Conservation (phyloP, 2,888 invertebrate species). For the Tetragnatha montana region DNA sequence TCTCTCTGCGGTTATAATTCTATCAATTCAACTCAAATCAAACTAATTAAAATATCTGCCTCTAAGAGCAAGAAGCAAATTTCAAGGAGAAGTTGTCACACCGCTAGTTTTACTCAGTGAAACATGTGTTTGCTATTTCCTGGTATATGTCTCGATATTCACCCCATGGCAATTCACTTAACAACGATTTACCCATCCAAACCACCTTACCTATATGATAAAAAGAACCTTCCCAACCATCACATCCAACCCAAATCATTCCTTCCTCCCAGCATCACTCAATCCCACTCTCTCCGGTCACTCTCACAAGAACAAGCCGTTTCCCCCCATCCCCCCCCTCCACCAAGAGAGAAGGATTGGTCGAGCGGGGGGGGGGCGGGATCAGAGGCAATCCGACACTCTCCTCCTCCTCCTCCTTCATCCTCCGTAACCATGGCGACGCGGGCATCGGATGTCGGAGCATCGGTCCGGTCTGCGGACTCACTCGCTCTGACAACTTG, state of each 20-base stretch:
- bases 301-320: not conserved
- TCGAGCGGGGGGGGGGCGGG: conserved; percentile 27
- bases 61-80: too few species aligned
- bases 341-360: conserved; percentile 17
- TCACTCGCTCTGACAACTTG: conserved; percentile 52
- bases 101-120: too few species aligned
- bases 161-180: too few species aligned
- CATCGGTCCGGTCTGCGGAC: conserved; percentile 30
- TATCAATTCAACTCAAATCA: too few species aligned
- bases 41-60: too few species aligned
- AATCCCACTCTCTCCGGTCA: not conserved
- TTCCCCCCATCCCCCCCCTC: not conserved
- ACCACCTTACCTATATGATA: too few species aligned
- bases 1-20: too few species aligned
- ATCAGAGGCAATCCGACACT: conserved; percentile 54
- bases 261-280: not conserved
- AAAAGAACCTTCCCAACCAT: not conserved
- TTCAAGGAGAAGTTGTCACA: too few species aligned
- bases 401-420: conserved; percentile 47
- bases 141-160: too few species aligned
- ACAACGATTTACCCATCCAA: too few species aligned
- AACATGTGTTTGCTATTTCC: too few species aligned
- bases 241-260: not conserved
- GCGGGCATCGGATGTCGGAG: conserved; percentile 6
- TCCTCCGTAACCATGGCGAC: conserved; percentile 49